Percentiles rank a stretch among this genome's conserved stretches.
These are phyloP conservation scores for Aplysia californica DNA, from an alignment of 1,140 invertebrate species.

Conservation along the genomic window DNA sequence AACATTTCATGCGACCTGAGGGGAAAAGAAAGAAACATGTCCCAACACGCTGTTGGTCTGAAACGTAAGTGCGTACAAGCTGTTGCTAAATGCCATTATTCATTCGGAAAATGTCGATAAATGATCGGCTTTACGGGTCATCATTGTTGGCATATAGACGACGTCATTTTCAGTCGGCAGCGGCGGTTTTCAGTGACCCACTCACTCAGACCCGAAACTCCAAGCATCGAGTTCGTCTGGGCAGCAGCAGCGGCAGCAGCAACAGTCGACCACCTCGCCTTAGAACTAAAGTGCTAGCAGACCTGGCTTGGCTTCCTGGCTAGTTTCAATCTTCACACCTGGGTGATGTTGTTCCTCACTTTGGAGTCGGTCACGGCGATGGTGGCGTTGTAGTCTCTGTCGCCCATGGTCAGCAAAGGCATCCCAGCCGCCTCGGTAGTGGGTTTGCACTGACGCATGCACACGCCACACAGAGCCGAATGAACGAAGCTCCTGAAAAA, in stretches of 20 bases:
- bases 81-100: no score
- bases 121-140: no score
- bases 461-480: conserved; percentile 81
- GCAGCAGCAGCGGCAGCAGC: not conserved
- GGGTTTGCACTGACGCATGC: not conserved
- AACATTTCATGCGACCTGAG: no score
- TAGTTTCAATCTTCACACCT: not conserved
- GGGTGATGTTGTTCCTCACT: not conserved
- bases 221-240: not conserved
- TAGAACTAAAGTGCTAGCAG: not conserved
- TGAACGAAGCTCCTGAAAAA: no score
- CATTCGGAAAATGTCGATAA: no score
- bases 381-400: conserved; percentile 12
- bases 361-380: conserved; percentile 4
- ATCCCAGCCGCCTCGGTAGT: not conserved
- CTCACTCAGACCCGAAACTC: not conserved
- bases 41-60: no score
- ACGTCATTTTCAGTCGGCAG: no score
- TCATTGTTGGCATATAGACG: no score
- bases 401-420: not conserved
- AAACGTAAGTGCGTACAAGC: no score
- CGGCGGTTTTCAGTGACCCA: not conserved
- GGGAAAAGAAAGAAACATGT: no score
- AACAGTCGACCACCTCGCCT: not conserved
- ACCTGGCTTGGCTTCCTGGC: not conserved